Conservation (phyloP, 2,888 invertebrate species). For the Oxycera nigricornis region DNA sequence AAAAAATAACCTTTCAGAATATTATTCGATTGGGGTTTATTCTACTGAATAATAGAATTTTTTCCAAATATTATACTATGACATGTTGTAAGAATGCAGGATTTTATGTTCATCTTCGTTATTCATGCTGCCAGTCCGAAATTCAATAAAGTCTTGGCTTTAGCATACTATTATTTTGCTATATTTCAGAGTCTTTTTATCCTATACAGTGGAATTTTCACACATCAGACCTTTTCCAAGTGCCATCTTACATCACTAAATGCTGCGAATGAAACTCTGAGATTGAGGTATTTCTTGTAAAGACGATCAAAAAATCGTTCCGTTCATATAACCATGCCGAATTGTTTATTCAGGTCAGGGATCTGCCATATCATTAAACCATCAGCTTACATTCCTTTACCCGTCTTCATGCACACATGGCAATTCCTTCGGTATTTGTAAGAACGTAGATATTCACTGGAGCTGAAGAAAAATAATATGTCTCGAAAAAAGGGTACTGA, state of each 20-base stretch:
- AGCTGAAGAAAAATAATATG: no score
- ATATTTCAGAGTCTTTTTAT: background rate
- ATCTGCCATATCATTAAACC: slow-evolving; percentile 43
- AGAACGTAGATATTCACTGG: background rate
- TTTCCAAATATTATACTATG: no score
- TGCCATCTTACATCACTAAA: slow-evolving; percentile 33
- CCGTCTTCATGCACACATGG: slow-evolving; percentile 2
- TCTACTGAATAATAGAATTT: no score
- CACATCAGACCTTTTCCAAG: slow-evolving; percentile 12
- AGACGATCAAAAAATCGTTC: slow-evolving; percentile 21
- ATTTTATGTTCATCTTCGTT: no score
- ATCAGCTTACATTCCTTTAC: slow-evolving; percentile 41
- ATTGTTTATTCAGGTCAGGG: slow-evolving; percentile 47
- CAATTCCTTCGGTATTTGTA: background rate
- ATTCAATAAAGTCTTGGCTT: slow-evolving; percentile 15
- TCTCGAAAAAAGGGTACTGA: no score
- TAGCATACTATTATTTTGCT: background rate
- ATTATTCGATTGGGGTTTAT: no score
- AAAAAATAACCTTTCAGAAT: no score
- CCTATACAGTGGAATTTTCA: slow-evolving; percentile 7
- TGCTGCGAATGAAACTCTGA: slow-evolving; percentile 1
- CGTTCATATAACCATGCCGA: slow-evolving; percentile 33
- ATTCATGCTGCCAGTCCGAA: background rate
- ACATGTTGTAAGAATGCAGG: no score
- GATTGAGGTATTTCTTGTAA: slow-evolving; percentile 31